Conservation (phyloP, 2,888 invertebrate genomes). For the Ommatoiulus sabulosus region DNA sequence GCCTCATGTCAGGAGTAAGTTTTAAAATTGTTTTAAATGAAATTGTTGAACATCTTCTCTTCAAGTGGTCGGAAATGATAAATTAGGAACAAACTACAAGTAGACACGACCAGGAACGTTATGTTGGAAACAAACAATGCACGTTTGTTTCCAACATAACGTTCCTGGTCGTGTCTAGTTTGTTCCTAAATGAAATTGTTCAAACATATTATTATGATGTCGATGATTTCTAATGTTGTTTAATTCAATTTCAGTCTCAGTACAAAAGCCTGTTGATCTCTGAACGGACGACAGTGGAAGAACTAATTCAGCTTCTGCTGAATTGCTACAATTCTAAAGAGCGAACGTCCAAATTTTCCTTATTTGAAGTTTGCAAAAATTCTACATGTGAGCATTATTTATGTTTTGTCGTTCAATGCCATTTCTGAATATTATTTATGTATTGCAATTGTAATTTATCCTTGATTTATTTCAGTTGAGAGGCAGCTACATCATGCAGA, state of each 20-base stretch:
- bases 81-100: too few relatives aligned
- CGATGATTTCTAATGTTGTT: background rate
- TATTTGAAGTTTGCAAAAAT: conserved; percentile 80
- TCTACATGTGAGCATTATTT: conserved; percentile 62
- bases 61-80: too few relatives aligned
- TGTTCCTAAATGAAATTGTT: too few relatives aligned
- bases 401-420: background rate
- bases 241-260: conserved; percentile 75
- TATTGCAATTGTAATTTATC: conserved; percentile 37
- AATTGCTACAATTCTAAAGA: conserved; percentile 87
- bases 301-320: conserved; percentile 84
- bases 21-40: conserved; percentile 3
- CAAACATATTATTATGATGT: too few relatives aligned
- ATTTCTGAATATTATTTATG: background rate
- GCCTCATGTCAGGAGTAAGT: conserved; percentile 81
- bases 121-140: too few relatives aligned
- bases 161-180: too few relatives aligned
- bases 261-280: conserved; percentile 92
- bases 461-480: conserved; percentile 72
- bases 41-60: too few relatives aligned
- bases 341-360: conserved; percentile 85
- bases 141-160: too few relatives aligned
- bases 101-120: too few relatives aligned
- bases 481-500: conserved; percentile 89
- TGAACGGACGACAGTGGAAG: conserved; percentile 88